Base-by-base conservation (phyloP, 1,140 invertebrate species). In the Magallana angulata region DNA sequence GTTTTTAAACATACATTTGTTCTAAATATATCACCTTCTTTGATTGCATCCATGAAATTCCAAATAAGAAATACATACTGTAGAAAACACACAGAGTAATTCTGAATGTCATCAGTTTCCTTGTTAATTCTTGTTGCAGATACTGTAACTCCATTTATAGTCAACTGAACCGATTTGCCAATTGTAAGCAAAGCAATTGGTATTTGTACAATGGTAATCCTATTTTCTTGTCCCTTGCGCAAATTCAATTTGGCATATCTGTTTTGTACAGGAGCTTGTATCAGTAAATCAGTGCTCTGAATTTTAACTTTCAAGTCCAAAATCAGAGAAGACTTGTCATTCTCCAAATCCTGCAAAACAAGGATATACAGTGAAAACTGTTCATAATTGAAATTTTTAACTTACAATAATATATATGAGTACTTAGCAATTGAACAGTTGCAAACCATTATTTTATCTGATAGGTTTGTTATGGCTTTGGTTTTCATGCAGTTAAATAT, bases 21-120 rank as follows among this genome's bases (percentile, higher is more conserved):
- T 58, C 87, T 71, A 48, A 56, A 62, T 4, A 89, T 81, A 76
- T 89, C 88, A n/a, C 85, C 84, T 84, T 89, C 90, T 58, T 76
- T 48, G 12, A 90, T 88, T 0, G 81, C 68, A 82, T 90, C 90
- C 48, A 83, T 24, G 24, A 87, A 57, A 68, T 68, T 68, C 62
- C 62, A 68, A 68, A 68, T 68, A 16, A 68, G 62, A n/a, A 68
- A 68, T 14, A 68, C 62, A 68, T 68, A 68, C 62, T 68, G 62
- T 16, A 68, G 62, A 68, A 68, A 68, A 68, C 62, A 68, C 62
- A 64, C 6, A 1, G 62, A 68, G 1, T 68, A 68, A 68, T 68
- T 68, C n/a, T 68, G 62, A 68, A 68, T 68, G 12, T 68, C 62
- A 68, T 68, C 16, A 68, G n/a, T 68, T 68, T n/a, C 62, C n/a